phyloP scores from a whole-genome alignment of 2,113 vertebrate genomes.

The Anarhynchus alexandrinus region DNA sequence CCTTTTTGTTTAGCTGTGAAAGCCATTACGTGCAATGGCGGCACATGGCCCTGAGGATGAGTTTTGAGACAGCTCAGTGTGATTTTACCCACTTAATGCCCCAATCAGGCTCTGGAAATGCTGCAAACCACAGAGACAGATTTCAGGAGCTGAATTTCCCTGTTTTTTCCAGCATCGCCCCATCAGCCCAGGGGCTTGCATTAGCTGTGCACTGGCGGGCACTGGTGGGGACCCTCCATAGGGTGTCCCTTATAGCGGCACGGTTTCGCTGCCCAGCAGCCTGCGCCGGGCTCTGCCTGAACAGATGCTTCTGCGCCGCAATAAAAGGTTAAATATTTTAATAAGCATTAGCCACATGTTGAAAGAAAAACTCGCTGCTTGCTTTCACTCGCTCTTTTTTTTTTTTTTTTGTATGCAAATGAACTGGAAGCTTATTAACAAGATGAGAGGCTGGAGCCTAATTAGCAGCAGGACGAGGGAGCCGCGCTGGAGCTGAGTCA shows the following conservation, averaged over 20 bases:
- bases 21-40: rapidly evolving
- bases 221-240: background rate
- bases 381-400: background rate
- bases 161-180: background rate
- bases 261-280: background rate
- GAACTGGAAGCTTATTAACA: slow-evolving; percentile 76
- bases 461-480: slow-evolving; percentile 68
- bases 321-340: slow-evolving; percentile 70
- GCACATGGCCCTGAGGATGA: rapidly evolving
- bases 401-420: slow-evolving; percentile 63
- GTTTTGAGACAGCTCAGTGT: background rate
- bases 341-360: slow-evolving; percentile 62
- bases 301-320: slow-evolving; percentile 28
- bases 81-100: background rate
- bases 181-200: rapidly evolving
- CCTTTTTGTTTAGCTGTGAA: background rate
- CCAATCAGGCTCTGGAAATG: background rate
- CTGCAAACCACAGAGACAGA: background rate
- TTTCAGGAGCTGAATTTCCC: background rate
- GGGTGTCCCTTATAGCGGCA: background rate
- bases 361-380: slow-evolving; percentile 46
- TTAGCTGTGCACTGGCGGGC: background rate
- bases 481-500: slow-evolving; percentile 70
- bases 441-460: slow-evolving; percentile 70
- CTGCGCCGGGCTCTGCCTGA: background rate